Conservation (phyloP, 2,888 invertebrate species). For the Lutraria lutraria region DNA sequence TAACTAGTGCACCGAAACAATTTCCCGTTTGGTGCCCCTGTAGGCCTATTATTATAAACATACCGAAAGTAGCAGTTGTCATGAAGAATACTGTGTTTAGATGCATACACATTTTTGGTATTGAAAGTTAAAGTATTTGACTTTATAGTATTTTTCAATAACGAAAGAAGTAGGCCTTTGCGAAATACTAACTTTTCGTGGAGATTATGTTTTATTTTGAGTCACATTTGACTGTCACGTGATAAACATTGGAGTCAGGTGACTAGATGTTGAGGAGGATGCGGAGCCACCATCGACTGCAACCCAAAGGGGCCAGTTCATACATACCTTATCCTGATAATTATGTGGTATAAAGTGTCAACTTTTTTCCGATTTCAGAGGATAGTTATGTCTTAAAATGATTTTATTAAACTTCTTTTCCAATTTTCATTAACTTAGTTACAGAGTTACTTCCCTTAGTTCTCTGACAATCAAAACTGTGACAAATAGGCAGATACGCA, state of each 20-base stretch:
- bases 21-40: not conserved
- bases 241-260: conserved; percentile 29
- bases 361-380: not conserved
- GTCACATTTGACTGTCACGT: conserved; percentile 55
- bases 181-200: conserved; percentile 12
- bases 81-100: not conserved
- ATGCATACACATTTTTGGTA: not conserved
- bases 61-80: not conserved
- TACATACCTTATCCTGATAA: conserved; percentile 93
- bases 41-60: no score
- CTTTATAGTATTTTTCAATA: not conserved
- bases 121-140: not conserved
- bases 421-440: no score
- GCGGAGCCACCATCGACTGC: conserved; percentile 83
- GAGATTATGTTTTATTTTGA: conserved; percentile 46
- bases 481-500: no score
- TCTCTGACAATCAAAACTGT: no score
- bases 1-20: not conserved
- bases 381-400: no score
- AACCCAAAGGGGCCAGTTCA: conserved; percentile 88
- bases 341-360: conserved; percentile 95
- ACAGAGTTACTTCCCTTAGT: no score
- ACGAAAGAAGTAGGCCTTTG: no score
- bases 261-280: conserved; percentile 73
- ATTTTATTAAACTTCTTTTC: no score